Evolutionary conservation across 1,140 invertebrate species (phyloP).

Genomic region (Oryzaephilus surinamensis): DNA sequence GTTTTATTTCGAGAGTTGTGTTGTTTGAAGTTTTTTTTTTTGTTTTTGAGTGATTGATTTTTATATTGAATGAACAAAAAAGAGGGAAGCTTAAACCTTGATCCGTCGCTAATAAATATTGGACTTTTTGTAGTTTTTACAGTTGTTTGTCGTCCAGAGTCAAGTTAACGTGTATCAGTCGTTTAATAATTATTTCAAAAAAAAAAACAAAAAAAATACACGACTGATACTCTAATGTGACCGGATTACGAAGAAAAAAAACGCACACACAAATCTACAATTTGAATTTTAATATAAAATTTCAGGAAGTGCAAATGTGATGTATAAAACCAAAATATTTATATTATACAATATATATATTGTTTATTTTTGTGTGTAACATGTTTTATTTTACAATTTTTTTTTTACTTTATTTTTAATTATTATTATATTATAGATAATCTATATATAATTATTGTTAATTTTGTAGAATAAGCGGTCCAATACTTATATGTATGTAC

Average conservation of each 20-base stretch:
- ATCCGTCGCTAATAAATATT: conserved; percentile 35
- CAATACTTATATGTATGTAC: conserved; percentile 37
- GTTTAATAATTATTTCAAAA: no score
- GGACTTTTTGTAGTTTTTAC: conserved; percentile 28
- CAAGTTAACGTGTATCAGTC: conserved; percentile 12
- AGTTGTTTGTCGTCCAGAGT: conserved; percentile 8
- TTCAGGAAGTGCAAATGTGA: not conserved
- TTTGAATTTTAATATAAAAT: no score
- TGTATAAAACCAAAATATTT: not conserved
- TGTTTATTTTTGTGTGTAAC: not conserved
- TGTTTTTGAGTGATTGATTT: not conserved
- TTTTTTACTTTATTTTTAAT: no score
- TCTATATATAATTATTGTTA: no score
- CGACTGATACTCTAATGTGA: conserved; percentile 7
- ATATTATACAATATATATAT: no score
- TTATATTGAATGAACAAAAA: not conserved
- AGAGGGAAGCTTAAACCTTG: conserved; percentile 32
- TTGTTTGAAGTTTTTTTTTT: no score
- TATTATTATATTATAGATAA: no score
- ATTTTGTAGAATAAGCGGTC: conserved; percentile 23
- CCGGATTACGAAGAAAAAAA: conserved; percentile 5
- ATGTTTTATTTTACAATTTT: not conserved
- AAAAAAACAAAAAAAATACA: no score
- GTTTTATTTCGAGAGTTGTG: no score
- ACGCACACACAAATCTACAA: no score